Conservation (phyloP, 53 echinoderm and acorn worm genomes). For the Pentamera pediparva region DNA sequence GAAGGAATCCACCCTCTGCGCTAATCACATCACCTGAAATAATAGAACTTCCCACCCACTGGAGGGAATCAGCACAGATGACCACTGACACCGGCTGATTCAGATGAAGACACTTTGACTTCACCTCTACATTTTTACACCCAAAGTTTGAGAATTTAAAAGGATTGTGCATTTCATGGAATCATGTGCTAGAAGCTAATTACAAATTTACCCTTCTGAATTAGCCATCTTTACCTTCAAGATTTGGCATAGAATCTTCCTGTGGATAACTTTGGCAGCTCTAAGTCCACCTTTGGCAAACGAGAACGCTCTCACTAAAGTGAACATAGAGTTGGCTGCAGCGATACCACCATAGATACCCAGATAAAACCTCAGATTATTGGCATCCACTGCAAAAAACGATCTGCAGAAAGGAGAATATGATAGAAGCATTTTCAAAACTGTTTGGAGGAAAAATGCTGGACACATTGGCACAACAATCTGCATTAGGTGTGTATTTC, state of each 20-base stretch:
- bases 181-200: neutral
- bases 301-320: slow-evolving; percentile 83
- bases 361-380: slow-evolving; percentile 62
- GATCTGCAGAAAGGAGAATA: neutral
- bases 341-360: slow-evolving; percentile 85
- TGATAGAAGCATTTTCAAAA: neutral
- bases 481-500: too few relatives aligned
- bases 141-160: too few relatives aligned
- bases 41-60: too few relatives aligned
- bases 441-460: neutral
- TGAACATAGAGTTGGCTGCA: slow-evolving; percentile 85
- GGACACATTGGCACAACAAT: too few relatives aligned
- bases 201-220: neutral
- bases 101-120: too few relatives aligned
- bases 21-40: too few relatives aligned
- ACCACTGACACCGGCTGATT: too few relatives aligned
- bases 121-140: too few relatives aligned
- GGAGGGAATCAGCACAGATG: too few relatives aligned
- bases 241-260: slow-evolving; percentile 50
- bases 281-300: slow-evolving; percentile 94
- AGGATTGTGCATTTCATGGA: too few relatives aligned
- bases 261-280: slow-evolving; percentile 69
- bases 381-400: neutral
- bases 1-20: too few relatives aligned
- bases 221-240: slow-evolving; percentile 43